These are phyloP conservation scores for Lutraria rhynchaena DNA, from an alignment of 1,140 invertebrate species.

Conservation along the genomic window DNA sequence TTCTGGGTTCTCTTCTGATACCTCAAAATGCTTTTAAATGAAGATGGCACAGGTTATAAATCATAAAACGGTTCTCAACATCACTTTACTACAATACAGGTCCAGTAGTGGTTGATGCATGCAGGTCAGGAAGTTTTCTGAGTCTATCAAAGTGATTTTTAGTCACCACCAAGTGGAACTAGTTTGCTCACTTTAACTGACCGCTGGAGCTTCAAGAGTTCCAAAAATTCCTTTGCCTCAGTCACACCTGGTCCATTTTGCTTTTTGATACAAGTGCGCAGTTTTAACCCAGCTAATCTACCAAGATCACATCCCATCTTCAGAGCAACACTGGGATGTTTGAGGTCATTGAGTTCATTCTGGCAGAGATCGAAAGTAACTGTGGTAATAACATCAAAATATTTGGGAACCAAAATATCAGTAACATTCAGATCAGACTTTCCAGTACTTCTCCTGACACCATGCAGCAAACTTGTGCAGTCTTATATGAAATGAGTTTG, in stretches of 20 bases:
- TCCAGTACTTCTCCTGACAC: not conserved
- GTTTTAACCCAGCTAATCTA: slow-evolving; percentile 14
- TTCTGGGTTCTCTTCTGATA: not conserved
- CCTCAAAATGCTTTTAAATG: not conserved
- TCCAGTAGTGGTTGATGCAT: no score
- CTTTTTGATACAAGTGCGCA: not conserved
- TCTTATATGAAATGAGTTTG: slow-evolving; percentile 4
- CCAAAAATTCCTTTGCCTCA: slow-evolving; percentile 5
- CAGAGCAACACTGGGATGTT: slow-evolving; percentile 10
- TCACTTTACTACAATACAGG: no score
- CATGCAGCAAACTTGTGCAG: no score
- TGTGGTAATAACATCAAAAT: not conserved
- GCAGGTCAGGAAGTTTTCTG: slow-evolving; percentile 14
- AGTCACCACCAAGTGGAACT: not conserved
- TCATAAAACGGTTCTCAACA: no score
- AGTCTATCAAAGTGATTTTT: slow-evolving; percentile 1
- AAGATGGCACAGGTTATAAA: no score
- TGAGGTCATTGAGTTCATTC: not conserved
- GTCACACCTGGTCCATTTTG: not conserved
- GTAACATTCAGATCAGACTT: not conserved
- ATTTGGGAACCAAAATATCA: no score
- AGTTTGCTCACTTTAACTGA: slow-evolving; percentile 10
- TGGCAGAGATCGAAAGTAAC: not conserved
- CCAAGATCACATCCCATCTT: slow-evolving; percentile 8
- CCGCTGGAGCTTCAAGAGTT: slow-evolving; percentile 9